A percentile compares a stretch with the other conserved stretches of the same genome.
Evolutionary conservation across 1,140 invertebrate species (phyloP).

Genomic region (Planococcus citri): DNA sequence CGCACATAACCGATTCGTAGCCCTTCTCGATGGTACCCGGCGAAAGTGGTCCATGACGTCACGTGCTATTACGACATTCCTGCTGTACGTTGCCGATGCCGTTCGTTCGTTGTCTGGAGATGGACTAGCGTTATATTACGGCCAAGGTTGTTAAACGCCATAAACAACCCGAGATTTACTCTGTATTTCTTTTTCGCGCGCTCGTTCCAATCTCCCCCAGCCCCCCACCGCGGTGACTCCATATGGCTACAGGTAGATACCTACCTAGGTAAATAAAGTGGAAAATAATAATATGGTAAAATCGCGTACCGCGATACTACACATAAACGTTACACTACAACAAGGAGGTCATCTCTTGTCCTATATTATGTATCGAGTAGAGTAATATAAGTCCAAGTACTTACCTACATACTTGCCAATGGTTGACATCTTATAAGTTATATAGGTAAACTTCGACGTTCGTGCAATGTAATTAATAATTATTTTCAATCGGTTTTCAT

Average conservation of each 20-base stretch:
- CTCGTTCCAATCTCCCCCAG: no score
- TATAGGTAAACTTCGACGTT: no score
- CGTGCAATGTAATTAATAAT: no score
- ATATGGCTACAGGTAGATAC: no score
- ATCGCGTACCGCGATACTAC: no score
- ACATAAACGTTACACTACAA: background rate
- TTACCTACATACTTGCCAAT: no score
- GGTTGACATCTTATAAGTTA: no score
- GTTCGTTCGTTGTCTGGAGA: background rate
- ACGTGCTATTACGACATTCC: background rate
- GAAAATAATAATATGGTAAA: constrained; percentile 5
- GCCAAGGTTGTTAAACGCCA: constrained; percentile 11
- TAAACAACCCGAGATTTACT: background rate
- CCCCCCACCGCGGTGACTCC: no score
- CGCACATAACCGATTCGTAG: background rate
- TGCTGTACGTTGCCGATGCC: no score
- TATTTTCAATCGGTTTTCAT: no score
- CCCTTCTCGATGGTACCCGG: background rate
- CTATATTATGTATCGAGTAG: background rate
- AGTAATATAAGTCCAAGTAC: no score
- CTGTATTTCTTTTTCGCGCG: background rate
- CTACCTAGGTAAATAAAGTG: background rate
- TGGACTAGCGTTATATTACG: constrained; percentile 13
- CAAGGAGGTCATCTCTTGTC: background rate
- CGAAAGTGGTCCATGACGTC: constrained; percentile 17